phyloP scores from a whole-genome alignment of 2,113 vertebrate species.

The Lipophrys pholis region DNA sequence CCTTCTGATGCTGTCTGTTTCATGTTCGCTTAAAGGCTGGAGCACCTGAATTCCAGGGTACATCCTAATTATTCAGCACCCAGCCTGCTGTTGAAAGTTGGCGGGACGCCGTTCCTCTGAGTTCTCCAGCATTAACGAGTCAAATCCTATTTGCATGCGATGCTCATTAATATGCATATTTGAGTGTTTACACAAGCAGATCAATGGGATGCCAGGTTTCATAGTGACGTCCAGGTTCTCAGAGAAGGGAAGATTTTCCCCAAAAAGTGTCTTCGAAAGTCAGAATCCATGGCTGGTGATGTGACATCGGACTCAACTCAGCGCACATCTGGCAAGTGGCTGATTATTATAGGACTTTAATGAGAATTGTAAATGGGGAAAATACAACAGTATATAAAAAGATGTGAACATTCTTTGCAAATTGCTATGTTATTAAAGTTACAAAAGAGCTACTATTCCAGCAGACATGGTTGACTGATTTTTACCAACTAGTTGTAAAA shows the following conservation, averaged over 20 bases:
- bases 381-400: neutral
- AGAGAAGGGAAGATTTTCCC: slow-evolving; percentile 32
- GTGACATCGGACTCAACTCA: slow-evolving; percentile 15
- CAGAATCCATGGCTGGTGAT: slow-evolving; percentile 25
- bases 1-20: slow-evolving; percentile 44
- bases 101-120: slow-evolving; percentile 23
- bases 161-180: slow-evolving; percentile 44
- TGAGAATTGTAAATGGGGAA: slow-evolving; percentile 4
- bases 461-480: too few species aligned
- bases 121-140: slow-evolving; percentile 25
- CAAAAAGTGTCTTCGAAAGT: slow-evolving; percentile 26
- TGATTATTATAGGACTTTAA: neutral
- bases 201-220: slow-evolving; percentile 13
- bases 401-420: neutral
- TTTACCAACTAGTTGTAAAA: too few species aligned
- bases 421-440: slow-evolving; percentile 1
- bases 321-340: slow-evolving; percentile 22
- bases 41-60: slow-evolving; percentile 25
- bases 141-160: slow-evolving; percentile 16
- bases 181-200: slow-evolving; percentile 23
- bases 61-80: slow-evolving; percentile 41
- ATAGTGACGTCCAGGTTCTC: slow-evolving; percentile 18
- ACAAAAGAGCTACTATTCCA: neutral
- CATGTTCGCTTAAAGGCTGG: slow-evolving; percentile 43
- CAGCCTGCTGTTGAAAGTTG: slow-evolving; percentile 38